These are phyloP conservation scores for Nyctereutes procyonoides DNA, from an alignment of 2,113 vertebrate species.

Conservation along the genomic window DNA sequence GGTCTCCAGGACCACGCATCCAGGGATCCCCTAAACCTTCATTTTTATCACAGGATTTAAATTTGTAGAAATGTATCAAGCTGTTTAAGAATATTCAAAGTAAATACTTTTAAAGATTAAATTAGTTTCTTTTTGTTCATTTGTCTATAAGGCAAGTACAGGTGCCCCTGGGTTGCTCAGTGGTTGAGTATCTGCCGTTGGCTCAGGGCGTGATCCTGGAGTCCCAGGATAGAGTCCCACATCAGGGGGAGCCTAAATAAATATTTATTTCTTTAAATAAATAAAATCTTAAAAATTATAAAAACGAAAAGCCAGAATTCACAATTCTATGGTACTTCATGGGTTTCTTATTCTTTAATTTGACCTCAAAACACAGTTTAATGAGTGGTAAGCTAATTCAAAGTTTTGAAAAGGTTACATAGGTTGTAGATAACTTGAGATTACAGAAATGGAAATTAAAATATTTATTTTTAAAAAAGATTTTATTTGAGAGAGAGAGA, in stretches of 20 bases:
- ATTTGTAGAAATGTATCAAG: background rate
- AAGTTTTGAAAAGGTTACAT: background rate
- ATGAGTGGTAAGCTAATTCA: background rate
- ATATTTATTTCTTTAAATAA: too few species aligned
- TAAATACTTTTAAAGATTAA: background rate
- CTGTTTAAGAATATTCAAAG: background rate
- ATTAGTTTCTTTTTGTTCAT: background rate
- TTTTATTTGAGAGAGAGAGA: background rate
- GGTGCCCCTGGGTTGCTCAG: too few species aligned
- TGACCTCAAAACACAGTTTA: background rate
- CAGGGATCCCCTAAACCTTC: background rate
- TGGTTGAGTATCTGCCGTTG: too few species aligned
- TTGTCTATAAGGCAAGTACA: background rate
- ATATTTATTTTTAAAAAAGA: background rate
- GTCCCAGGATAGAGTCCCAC: too few species aligned
- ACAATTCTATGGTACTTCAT: background rate
- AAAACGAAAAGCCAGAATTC: background rate
- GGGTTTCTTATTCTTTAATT: slow-evolving; percentile 7
- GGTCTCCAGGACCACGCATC: too few species aligned
- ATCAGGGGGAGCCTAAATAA: too few species aligned
- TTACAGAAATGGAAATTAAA: slow-evolving; percentile 9
- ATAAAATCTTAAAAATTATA: background rate
- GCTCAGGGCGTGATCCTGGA: too few species aligned
- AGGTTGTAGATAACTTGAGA: background rate
- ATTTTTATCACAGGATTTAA: slow-evolving; percentile 47